Conservation (phyloP, 2,888 invertebrate species). For the Ptychoptera albimana region DNA sequence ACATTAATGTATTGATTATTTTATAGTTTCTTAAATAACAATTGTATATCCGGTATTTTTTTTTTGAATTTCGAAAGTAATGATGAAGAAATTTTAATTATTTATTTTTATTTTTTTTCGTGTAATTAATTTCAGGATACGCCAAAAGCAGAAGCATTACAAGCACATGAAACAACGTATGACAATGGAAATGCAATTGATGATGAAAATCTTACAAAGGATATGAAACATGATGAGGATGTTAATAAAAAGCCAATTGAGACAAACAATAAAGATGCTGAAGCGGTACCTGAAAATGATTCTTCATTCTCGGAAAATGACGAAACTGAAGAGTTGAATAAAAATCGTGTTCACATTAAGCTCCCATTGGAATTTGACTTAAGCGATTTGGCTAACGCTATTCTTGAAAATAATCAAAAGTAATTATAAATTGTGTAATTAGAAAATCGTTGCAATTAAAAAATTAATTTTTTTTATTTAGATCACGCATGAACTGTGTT, state of each 20-base stretch:
- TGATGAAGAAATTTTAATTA: no score
- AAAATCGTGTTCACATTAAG: slow-evolving; percentile 38
- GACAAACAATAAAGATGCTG: background rate
- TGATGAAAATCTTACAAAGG: slow-evolving; percentile 13
- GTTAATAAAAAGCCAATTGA: no score
- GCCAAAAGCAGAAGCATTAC: slow-evolving; percentile 29
- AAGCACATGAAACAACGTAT: no score
- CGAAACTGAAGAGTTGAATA: slow-evolving; percentile 39
- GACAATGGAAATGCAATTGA: slow-evolving; percentile 25
- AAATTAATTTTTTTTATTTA: slow-evolving; percentile 15
- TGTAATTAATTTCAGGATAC: slow-evolving; percentile 21
- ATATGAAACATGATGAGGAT: no score
- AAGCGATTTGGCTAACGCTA: slow-evolving; percentile 63
- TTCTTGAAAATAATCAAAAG: slow-evolving; percentile 53
- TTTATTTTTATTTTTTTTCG: slow-evolving; percentile 5
- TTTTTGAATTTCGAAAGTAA: no score
- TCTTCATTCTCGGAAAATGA: slow-evolving; percentile 41
- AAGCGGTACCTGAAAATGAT: slow-evolving; percentile 27
- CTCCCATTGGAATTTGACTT: slow-evolving; percentile 69
- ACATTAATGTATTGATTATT: no score
- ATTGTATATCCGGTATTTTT: no score
- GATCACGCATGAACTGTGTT: slow-evolving; percentile 78
- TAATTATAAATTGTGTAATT: slow-evolving; percentile 21
- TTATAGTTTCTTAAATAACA: no score
- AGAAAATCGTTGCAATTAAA: background rate